phyloP scores from a whole-genome alignment of 2,797 vertebrate species.

The Selene dorsalis region DNA sequence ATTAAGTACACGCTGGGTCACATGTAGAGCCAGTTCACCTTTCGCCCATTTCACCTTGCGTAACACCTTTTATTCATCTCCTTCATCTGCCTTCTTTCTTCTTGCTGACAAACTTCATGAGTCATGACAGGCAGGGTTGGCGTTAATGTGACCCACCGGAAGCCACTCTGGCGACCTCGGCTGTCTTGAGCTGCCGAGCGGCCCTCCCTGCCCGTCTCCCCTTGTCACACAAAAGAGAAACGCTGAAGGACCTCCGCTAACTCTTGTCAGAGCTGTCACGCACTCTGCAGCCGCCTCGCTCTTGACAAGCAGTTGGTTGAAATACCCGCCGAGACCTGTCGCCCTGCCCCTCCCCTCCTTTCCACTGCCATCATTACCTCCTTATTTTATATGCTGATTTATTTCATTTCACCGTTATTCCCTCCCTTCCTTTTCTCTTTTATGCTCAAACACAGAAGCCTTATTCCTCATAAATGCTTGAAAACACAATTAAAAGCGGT shows the following conservation, averaged over 20 bases:
- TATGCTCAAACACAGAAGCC: constrained; percentile 32
- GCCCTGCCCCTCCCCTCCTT: neutral
- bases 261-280: constrained; percentile 80
- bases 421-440: neutral
- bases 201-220: constrained; percentile 56
- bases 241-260: constrained; percentile 69
- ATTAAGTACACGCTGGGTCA: constrained; percentile 41
- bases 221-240: constrained; percentile 69
- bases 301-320: constrained; percentile 71
- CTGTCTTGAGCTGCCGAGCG: constrained; percentile 49
- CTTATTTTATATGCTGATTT: constrained; percentile 61
- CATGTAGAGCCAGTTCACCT: constrained; percentile 54
- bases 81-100: constrained; percentile 18
- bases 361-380: constrained; percentile 53
- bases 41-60: constrained; percentile 51
- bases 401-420: constrained; percentile 25
- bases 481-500: constrained; percentile 51
- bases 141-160: constrained; percentile 65
- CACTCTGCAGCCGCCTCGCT: constrained; percentile 43
- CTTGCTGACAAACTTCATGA: constrained; percentile 50
- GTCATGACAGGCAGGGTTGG: constrained; percentile 73
- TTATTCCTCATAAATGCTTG: constrained; percentile 27
- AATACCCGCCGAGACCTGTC: constrained; percentile 65
- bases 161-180: constrained; percentile 56
- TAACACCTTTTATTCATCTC: constrained; percentile 9